Percentiles rank a stretch among this genome's conserved stretches.
These are phyloP conservation scores for Mastigias papua DNA, from an alignment of 30 jellyfish, hydroid and myxozoan species.

Conservation along the genomic window DNA sequence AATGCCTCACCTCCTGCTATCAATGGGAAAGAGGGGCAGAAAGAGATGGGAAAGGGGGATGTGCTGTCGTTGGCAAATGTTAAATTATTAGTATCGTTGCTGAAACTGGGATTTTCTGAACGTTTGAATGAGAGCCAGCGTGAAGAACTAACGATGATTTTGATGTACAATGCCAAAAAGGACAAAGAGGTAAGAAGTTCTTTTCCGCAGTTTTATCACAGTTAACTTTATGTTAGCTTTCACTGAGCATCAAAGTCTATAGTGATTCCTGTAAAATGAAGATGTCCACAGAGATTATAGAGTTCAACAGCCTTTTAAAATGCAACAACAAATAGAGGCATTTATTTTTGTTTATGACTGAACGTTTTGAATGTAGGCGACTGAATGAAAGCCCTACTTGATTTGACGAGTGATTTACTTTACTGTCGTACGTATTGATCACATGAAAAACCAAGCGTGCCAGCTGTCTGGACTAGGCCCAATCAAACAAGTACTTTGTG, in stretches of 20 bases:
- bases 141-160: conserved; percentile 27
- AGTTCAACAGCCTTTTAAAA: too few relatives aligned
- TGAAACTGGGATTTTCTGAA: conserved; percentile 64
- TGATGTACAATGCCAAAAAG: conserved; percentile 44
- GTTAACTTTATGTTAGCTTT: too few relatives aligned
- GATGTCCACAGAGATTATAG: not conserved
- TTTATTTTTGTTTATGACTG: not conserved
- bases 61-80: conserved; percentile 49
- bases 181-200: conserved; percentile 79
- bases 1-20: conserved; percentile 5
- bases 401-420: not conserved
- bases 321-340: not conserved
- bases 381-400: not conserved
- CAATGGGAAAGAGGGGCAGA: conserved; percentile 9
- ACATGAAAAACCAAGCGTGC: too few relatives aligned
- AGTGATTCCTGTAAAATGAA: too few relatives aligned
- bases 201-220: not conserved
- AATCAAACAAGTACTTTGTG: too few relatives aligned
- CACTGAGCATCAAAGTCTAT: too few relatives aligned
- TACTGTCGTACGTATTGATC: too few relatives aligned
- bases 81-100: conserved; percentile 52
- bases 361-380: not conserved
- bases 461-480: too few relatives aligned
- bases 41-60: not conserved
- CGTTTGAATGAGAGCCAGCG: conserved; percentile 58